Evolutionary conservation across 1,140 invertebrate species (phyloP).

Genomic region (Drosophila virilis): DNA sequence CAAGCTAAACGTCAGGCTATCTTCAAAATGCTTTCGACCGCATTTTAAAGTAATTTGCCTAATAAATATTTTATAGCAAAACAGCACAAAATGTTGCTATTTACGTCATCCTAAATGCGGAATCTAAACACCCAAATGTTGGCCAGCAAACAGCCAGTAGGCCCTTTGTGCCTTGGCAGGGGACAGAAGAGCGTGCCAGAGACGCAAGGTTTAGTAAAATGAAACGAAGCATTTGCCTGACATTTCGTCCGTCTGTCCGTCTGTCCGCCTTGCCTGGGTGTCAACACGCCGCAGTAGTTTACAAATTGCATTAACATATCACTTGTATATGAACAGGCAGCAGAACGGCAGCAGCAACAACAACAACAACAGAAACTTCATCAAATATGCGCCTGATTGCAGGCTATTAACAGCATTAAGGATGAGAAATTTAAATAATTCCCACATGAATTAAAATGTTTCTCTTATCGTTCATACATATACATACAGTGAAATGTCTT

Average conservation of each 20-base stretch:
- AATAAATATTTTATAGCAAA: conserved; percentile 61
- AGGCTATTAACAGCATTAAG: conserved; percentile 79
- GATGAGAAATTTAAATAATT: conserved; percentile 76
- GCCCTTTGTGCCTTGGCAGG: conserved; percentile 12
- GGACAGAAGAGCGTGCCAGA: conserved; percentile 8
- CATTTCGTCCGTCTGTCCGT: conserved; percentile 11
- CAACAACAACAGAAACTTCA: conserved; percentile 33
- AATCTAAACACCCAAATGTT: conserved; percentile 37
- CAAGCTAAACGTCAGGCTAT: neutral
- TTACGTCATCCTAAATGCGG: conserved; percentile 68
- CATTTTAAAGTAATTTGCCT: conserved; percentile 30
- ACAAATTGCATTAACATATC: conserved; percentile 77
- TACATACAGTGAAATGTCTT: neutral
- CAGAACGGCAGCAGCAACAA: neutral
- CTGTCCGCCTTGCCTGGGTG: neutral
- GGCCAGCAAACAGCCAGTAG: conserved; percentile 19
- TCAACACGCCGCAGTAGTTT: conserved; percentile 28
- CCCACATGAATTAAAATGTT: conserved; percentile 58
- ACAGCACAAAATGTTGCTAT: conserved; percentile 58
- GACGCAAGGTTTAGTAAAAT: conserved; percentile 44
- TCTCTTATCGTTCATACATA: neutral
- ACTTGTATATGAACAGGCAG: conserved; percentile 26
- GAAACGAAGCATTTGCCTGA: conserved; percentile 30
- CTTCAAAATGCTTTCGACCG: neutral
- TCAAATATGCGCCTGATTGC: conserved; percentile 67